Percentiles rank a stretch among this genome's conserved stretches.
Conservation (phyloP, 2,113 vertebrate genomes). For the Prionailurus bengalensis region DNA sequence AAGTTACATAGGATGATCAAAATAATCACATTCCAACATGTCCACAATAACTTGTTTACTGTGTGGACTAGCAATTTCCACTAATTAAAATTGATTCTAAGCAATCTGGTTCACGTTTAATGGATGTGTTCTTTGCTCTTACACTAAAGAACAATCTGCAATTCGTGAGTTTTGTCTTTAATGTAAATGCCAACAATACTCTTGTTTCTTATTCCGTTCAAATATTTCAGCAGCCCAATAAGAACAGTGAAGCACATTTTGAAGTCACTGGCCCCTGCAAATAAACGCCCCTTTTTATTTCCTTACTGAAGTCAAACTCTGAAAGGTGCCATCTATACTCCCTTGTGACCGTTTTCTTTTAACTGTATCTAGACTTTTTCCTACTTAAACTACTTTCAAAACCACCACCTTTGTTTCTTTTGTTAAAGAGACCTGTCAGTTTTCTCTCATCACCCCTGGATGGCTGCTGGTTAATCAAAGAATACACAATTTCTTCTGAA, state of each 20-base stretch:
- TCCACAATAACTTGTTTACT: neutral
- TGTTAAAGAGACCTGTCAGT: neutral
- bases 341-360: neutral
- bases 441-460: neutral
- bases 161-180: neutral
- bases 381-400: slow-evolving; percentile 2
- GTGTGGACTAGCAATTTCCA: neutral
- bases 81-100: neutral
- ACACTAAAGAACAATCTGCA: neutral
- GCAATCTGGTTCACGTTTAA: slow-evolving; percentile 7
- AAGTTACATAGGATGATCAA: neutral
- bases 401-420: neutral
- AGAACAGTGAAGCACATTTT: neutral
- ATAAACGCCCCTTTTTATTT: neutral
- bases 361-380: neutral
- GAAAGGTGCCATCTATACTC: neutral
- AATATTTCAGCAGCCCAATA: neutral
- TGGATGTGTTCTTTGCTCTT: neutral
- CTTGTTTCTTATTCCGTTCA: neutral
- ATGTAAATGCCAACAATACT: neutral
- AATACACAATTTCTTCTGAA: neutral
- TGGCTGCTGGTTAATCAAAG: neutral
- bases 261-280: neutral
- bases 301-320: neutral
- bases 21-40: neutral